A percentile compares a stretch with the other conserved stretches of the same genome.
Evolutionary conservation across 2,113 vertebrate genomes (phyloP).

Genomic region (Vimba vimba): DNA sequence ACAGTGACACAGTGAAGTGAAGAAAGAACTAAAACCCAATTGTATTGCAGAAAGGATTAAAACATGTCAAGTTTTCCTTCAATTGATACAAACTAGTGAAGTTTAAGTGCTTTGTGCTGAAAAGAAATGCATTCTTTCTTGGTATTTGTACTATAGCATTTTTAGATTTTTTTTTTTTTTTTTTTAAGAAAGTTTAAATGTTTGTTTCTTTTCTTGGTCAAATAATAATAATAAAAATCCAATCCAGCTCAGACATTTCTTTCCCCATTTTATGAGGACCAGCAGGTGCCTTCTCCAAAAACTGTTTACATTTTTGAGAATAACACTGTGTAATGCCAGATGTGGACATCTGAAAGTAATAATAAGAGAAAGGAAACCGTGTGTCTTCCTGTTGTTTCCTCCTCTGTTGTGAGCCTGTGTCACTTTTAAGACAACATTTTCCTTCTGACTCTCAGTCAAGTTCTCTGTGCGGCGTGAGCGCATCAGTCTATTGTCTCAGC

Average conservation of each 20-base stretch:
- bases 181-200: not conserved
- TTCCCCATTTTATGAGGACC: not conserved
- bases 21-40: not conserved
- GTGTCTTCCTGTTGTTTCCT: not conserved
- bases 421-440: not conserved
- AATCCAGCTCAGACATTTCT: not conserved
- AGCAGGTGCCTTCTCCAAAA: slow-evolving; percentile 35
- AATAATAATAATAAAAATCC: not conserved
- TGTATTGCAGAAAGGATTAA: slow-evolving; percentile 8
- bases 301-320: slow-evolving; percentile 31
- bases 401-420: slow-evolving; percentile 1
- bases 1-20: not conserved
- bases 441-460: slow-evolving; percentile 40
- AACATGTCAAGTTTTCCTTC: slow-evolving; percentile 1
- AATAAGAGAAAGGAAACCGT: not conserved
- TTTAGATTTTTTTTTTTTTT: not conserved
- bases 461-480: not conserved
- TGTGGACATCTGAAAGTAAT: slow-evolving; percentile 29
- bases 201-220: not conserved
- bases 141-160: not conserved
- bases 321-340: slow-evolving; percentile 30
- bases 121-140: not conserved
- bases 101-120: not conserved
- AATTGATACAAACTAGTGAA: not conserved
- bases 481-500: slow-evolving; percentile 41